Evolutionary conservation across 2,888 invertebrate species (phyloP).

Genomic region (Octodonta nipae): DNA sequence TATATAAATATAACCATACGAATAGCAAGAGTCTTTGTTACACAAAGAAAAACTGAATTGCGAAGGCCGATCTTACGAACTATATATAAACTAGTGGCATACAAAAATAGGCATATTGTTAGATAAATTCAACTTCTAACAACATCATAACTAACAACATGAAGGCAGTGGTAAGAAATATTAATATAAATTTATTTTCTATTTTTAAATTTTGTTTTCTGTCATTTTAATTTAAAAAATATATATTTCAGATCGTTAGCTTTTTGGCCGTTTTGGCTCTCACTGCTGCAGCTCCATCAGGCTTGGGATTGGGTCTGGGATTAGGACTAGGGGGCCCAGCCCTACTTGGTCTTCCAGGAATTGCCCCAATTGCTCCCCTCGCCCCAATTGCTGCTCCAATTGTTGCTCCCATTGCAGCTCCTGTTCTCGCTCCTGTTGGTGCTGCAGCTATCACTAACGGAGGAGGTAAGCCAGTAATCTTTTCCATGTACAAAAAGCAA

Average conservation of each 20-base stretch:
- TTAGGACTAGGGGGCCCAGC: too few relatives aligned
- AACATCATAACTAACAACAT: background rate
- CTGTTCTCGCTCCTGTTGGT: constrained; percentile 13
- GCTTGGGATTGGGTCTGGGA: constrained; percentile 2
- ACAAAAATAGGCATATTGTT: too few relatives aligned
- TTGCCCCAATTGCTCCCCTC: constrained; percentile 8
- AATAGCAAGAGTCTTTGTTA: too few relatives aligned
- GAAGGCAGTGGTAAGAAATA: background rate
- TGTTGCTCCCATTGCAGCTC: constrained; percentile 10
- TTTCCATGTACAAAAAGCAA: too few relatives aligned
- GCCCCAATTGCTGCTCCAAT: constrained; percentile 10
- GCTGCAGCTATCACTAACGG: constrained; percentile 14
- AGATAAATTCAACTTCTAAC: too few relatives aligned
- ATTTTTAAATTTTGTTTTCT: background rate
- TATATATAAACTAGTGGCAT: too few relatives aligned
- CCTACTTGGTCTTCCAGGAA: constrained; percentile 4
- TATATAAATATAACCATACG: too few relatives aligned
- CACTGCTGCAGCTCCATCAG: constrained; percentile 14
- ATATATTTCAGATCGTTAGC: constrained; percentile 13
- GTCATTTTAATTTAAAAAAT: too few relatives aligned
- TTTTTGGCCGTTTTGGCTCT: constrained; percentile 17
- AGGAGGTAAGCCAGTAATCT: too few relatives aligned
- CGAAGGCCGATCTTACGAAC: too few relatives aligned
- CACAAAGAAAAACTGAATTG: too few relatives aligned
- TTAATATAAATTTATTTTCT: background rate